A percentile compares a stretch with the other conserved stretches of the same genome.
These are phyloP conservation scores for Lathronympha strigana DNA, from an alignment of 2,888 invertebrate species.

Conservation along the genomic window DNA sequence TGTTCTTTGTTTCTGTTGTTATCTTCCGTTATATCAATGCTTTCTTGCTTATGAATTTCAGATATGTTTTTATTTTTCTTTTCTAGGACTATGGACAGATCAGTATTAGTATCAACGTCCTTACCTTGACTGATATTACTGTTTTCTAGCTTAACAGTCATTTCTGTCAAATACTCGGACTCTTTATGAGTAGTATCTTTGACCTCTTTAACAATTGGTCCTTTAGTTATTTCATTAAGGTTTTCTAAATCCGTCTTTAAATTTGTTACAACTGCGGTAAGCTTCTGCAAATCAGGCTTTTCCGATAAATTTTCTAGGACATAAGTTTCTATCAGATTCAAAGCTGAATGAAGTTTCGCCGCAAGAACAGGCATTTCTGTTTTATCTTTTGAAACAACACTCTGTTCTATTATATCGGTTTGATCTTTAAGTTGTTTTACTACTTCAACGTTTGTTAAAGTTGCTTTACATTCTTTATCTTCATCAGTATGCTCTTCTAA, in stretches of 20 bases:
- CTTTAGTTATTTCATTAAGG: not conserved
- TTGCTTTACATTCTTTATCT: not conserved
- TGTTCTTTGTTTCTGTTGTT: not conserved
- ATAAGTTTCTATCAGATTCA: slow-evolving; percentile 13
- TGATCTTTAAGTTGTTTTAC: not conserved
- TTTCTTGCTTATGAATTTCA: not conserved
- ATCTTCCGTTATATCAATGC: not conserved
- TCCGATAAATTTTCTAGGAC: slow-evolving; percentile 4
- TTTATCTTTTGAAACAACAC: not conserved
- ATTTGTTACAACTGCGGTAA: not conserved
- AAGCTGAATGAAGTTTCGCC: slow-evolving; percentile 12
- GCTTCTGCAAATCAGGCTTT: slow-evolving; percentile 8
- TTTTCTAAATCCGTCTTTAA: slow-evolving; percentile 21
- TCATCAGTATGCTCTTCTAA: not conserved
- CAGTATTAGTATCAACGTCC: not conserved
- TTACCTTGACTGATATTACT: not conserved
- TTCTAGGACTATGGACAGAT: not conserved
- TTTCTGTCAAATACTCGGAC: not conserved
- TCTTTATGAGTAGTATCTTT: not conserved
- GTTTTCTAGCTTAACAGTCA: not conserved
- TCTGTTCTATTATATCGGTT: not conserved
- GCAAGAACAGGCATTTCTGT: not conserved
- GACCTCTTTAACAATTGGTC: not conserved
- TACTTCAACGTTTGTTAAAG: slow-evolving; percentile 3
- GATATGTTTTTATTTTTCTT: not conserved